Evolutionary conservation across 1,140 invertebrate species (phyloP).

Genomic region (Diorhabda carinulata): DNA sequence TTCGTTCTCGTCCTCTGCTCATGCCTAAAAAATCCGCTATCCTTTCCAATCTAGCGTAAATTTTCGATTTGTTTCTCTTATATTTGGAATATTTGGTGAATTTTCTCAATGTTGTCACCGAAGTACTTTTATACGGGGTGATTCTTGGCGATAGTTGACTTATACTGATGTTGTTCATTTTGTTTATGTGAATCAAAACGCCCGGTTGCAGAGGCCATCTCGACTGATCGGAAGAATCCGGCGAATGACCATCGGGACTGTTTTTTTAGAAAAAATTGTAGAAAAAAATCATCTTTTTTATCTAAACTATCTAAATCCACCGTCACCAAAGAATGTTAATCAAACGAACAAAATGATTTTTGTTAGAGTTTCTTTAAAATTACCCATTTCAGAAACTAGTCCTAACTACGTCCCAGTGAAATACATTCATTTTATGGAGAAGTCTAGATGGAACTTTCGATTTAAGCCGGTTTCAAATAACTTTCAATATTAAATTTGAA

Average conservation of each 20-base stretch:
- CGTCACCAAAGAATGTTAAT: no score
- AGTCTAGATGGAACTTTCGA: no score
- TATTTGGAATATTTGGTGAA: slow-evolving; percentile 38
- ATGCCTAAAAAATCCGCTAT: slow-evolving; percentile 41
- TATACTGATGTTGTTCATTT: slow-evolving; percentile 58
- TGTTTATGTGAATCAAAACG: slow-evolving; percentile 81
- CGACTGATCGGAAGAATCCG: slow-evolving; percentile 57
- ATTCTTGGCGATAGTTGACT: slow-evolving; percentile 33
- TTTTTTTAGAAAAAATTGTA: slow-evolving; percentile 15
- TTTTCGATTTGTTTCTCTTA: slow-evolving; percentile 39
- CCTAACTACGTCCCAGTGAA: no score
- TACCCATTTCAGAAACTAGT: no score
- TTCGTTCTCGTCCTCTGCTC: slow-evolving; percentile 29
- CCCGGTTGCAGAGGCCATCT: slow-evolving; percentile 86
- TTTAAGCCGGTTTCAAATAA: no score
- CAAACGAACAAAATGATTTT: no score
- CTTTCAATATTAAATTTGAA: neutral
- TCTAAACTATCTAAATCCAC: no score
- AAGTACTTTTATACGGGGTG: slow-evolving; percentile 37
- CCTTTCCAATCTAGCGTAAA: slow-evolving; percentile 43
- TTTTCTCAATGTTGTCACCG: slow-evolving; percentile 29
- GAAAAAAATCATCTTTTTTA: neutral
- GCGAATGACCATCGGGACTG: slow-evolving; percentile 43
- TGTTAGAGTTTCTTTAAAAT: no score
- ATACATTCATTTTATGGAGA: no score